Conservation (phyloP, 1,140 invertebrate genomes). For the Euschistus heros region DNA sequence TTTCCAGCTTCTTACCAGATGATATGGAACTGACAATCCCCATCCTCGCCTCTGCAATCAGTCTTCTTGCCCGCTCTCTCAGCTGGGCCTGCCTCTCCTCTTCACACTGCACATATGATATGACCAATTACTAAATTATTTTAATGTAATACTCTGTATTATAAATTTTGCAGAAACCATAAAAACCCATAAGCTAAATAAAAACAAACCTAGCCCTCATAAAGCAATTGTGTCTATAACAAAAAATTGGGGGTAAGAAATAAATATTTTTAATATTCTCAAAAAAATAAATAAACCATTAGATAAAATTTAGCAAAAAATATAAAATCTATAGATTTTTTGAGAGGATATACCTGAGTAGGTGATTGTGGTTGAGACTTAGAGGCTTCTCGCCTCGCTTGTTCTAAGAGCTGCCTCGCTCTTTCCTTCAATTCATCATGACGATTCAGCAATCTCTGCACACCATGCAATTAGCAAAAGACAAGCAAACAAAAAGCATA, state of each 20-base stretch:
- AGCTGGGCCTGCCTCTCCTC: slow-evolving; percentile 76
- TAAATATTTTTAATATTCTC: not conserved
- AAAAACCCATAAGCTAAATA: no score
- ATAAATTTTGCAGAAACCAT: not conserved
- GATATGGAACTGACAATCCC: slow-evolving; percentile 34
- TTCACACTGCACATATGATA: slow-evolving; percentile 43
- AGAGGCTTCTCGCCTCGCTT: slow-evolving; percentile 62
- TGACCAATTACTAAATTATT: not conserved
- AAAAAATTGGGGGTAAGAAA: not conserved
- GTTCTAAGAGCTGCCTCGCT: slow-evolving; percentile 79
- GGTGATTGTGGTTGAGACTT: slow-evolving; percentile 35
- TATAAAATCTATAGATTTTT: not conserved
- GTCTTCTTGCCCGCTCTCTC: slow-evolving; percentile 70
- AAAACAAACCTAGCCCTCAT: no score
- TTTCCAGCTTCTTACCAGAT: slow-evolving; percentile 8
- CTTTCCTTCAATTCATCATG: slow-evolving; percentile 81
- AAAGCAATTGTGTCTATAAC: no score
- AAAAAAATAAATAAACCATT: not conserved
- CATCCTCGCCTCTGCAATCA: slow-evolving; percentile 80
- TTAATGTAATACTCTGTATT: not conserved
- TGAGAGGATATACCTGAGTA: slow-evolving; percentile 36
- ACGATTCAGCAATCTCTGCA: slow-evolving; percentile 58
- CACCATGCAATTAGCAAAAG: slow-evolving; percentile 30
- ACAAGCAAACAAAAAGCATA: slow-evolving; percentile 25
- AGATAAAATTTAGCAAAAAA: no score